Evolutionary conservation across 2,113 vertebrate species (phyloP).

Genomic region (Pomatostomus ruficeps): DNA sequence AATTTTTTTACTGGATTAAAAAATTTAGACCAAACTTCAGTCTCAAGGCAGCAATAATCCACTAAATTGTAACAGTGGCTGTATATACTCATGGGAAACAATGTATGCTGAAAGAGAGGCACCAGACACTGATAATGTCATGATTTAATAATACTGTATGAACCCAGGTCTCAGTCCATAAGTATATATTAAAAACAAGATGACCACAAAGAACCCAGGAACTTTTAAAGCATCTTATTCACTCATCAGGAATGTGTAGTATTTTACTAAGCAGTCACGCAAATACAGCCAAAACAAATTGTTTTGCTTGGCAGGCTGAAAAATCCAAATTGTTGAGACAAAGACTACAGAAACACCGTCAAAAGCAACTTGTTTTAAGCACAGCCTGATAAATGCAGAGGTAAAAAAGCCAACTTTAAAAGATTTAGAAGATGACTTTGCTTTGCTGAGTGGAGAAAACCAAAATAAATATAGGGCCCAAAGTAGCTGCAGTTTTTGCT

Average conservation of each 20-base stretch:
- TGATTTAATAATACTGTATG: neutral
- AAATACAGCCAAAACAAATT: constrained; percentile 56
- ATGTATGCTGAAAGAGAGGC: neutral
- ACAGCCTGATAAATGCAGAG: neutral
- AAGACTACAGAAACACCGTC: constrained; percentile 17
- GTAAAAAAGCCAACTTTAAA: neutral
- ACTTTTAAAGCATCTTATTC: constrained; percentile 59
- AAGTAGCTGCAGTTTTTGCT: neutral
- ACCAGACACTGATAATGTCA: neutral
- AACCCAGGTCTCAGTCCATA: constrained; percentile 4
- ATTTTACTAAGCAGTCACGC: constrained; percentile 53
- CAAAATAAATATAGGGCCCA: neutral
- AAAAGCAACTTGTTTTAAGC: neutral
- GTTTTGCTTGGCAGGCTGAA: constrained; percentile 63
- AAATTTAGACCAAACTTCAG: neutral
- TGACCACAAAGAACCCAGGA: constrained; percentile 37
- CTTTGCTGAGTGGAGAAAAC: constrained; percentile 29
- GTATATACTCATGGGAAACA: neutral
- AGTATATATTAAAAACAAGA: constrained; percentile 56
- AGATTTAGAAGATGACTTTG: neutral
- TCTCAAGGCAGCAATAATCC: neutral
- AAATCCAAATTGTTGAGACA: constrained; percentile 37
- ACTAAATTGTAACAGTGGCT: neutral
- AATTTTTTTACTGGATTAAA: neutral
- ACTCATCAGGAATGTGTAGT: constrained; percentile 67